A percentile compares a stretch with the other conserved stretches of the same genome.
Conservation (phyloP, 2,113 vertebrate genomes). For the Eonycteris spelaea region DNA sequence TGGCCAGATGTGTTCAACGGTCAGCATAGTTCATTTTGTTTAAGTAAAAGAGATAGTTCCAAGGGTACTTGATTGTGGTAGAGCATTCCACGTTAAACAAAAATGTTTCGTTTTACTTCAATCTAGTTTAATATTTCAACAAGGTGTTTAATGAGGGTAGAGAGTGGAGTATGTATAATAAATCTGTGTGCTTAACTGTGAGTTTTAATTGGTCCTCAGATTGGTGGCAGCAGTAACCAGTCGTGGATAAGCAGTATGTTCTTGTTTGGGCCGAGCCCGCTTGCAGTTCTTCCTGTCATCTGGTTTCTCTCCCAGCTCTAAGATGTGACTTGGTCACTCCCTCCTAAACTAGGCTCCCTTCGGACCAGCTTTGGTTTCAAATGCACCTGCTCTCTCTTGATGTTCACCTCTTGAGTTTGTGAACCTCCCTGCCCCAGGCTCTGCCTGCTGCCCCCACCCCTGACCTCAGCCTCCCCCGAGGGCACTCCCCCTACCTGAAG, state of each 20-base stretch:
- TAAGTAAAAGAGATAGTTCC: not conserved
- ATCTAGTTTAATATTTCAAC: not conserved
- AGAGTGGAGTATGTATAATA: not conserved
- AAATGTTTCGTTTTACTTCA: slow-evolving; percentile 3
- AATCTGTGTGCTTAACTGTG: not conserved
- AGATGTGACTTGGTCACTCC: not conserved
- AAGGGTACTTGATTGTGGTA: not conserved
- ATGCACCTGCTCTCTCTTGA: not conserved
- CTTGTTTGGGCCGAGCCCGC: not conserved
- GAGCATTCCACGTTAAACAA: not conserved
- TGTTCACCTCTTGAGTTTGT: not conserved
- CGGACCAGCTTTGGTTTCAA: not conserved
- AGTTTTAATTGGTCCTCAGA: not conserved
- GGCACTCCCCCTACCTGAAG: accelerated
- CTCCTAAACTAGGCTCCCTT: not conserved
- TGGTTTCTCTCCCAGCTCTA: not conserved
- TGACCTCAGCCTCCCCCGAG: not conserved
- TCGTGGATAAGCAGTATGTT: not conserved
- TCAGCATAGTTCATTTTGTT: not conserved
- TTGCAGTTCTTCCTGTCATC: accelerated
- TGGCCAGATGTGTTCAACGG: not conserved
- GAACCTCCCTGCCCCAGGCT: not conserved
- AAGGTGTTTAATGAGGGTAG: not conserved
- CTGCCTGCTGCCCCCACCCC: accelerated
- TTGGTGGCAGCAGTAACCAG: not conserved